A percentile compares a stretch with the other conserved stretches of the same genome.
Evolutionary conservation across 2,888 invertebrate species (phyloP).

Genomic region (Amblyteles armatorius): DNA sequence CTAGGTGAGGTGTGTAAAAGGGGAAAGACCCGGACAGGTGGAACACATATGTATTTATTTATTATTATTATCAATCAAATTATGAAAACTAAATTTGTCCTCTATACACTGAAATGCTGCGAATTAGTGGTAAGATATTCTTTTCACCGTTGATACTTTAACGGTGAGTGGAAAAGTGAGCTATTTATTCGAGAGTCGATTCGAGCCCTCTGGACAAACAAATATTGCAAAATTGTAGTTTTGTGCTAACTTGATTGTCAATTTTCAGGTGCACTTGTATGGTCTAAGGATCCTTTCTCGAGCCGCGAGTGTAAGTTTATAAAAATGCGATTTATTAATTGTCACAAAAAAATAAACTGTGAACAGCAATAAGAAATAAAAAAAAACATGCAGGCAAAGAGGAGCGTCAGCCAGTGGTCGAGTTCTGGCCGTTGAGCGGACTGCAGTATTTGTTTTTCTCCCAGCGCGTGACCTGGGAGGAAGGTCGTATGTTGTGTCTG

Average conservation of each 20-base stretch:
- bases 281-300: constrained; percentile 58
- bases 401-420: constrained; percentile 72
- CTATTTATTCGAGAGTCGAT: no score
- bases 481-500: constrained; percentile 84
- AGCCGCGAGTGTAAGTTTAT: constrained; percentile 66
- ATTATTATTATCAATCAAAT: not conserved
- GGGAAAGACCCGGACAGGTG: no score
- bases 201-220: no score
- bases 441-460: constrained; percentile 85
- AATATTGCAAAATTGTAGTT: no score
- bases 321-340: not conserved
- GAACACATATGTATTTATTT: not conserved
- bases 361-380: not conserved
- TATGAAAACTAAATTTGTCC: not conserved
- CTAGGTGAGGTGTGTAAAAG: no score
- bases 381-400: constrained; percentile 60
- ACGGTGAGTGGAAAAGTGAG: no score
- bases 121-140: not conserved
- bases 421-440: constrained; percentile 82
- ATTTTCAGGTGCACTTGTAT: constrained; percentile 51
- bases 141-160: not conserved
- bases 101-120: not conserved
- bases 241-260: not conserved
- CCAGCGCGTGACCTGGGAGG: constrained; percentile 85
- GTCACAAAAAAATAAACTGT: not conserved